phyloP scores from a whole-genome alignment of 2,797 vertebrate species.

The Yasuhikotakia modesta region DNA sequence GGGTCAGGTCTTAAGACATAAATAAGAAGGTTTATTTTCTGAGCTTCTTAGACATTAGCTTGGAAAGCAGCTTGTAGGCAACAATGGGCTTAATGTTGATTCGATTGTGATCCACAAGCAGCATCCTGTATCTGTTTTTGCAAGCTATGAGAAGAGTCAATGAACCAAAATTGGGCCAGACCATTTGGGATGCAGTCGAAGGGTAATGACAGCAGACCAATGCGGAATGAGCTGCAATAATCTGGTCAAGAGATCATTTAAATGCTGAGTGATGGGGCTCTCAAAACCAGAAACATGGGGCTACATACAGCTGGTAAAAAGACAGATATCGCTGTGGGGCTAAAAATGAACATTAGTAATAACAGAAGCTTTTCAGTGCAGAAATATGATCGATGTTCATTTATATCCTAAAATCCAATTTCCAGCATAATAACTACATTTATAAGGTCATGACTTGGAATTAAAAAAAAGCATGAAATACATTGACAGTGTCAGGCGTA shows the following conservation, averaged over 20 bases:
- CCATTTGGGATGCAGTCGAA: background rate
- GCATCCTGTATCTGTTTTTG: background rate
- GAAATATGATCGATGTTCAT: background rate
- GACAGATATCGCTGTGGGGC: constrained; percentile 37
- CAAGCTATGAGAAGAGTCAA: background rate
- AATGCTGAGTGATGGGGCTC: constrained; percentile 24
- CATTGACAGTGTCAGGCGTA: constrained; percentile 2
- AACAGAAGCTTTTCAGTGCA: background rate
- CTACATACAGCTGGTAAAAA: constrained; percentile 34
- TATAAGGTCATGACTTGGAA: background rate
- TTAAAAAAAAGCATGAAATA: background rate
- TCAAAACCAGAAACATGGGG: constrained; percentile 23
- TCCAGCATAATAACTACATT: background rate
- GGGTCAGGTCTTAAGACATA: background rate
- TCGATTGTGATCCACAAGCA: background rate
- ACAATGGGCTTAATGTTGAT: background rate
- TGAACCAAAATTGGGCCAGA: background rate
- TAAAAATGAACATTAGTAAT: constrained; percentile 20
- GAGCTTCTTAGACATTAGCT: background rate
- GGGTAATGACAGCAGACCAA: constrained; percentile 9
- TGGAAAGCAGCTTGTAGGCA: background rate
- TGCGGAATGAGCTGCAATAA: constrained; percentile 1
- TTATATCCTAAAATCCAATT: constrained; percentile 17
- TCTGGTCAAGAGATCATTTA: constrained; percentile 27
- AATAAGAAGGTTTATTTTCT: too few species aligned